Conservation (phyloP, 2,113 vertebrate species). For the Penelope pileata region DNA sequence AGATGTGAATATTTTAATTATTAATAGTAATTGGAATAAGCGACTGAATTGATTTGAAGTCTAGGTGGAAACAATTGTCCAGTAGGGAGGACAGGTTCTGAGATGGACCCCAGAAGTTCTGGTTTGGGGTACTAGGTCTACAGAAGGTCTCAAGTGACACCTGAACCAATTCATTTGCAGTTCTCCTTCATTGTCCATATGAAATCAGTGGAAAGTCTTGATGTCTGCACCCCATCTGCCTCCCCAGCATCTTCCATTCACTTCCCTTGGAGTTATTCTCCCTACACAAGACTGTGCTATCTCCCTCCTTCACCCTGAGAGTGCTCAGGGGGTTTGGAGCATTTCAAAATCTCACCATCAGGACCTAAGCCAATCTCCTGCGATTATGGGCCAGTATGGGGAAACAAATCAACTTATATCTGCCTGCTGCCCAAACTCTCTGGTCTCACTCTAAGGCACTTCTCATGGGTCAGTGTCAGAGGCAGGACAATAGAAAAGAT, state of each 20-base stretch:
- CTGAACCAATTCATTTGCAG: neutral
- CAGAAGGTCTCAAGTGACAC: neutral
- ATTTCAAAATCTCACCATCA: neutral
- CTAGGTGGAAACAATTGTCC: neutral
- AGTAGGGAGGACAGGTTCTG: rapidly evolving
- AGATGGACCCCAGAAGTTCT: neutral
- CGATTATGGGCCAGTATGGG: neutral
- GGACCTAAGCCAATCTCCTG: neutral
- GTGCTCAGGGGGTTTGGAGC: neutral
- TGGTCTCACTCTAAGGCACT: neutral
- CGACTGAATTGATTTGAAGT: rapidly evolving
- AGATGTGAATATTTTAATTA: neutral
- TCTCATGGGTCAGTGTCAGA: neutral
- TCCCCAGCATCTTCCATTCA: neutral
- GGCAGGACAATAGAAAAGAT: neutral
- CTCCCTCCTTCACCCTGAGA: neutral
- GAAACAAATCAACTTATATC: neutral
- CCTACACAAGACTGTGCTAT: neutral
- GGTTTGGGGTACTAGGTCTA: neutral
- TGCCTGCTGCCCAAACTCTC: neutral
- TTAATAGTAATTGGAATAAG: neutral
- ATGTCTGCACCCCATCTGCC: neutral
- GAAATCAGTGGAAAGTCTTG: neutral
- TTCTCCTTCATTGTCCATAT: rapidly evolving
- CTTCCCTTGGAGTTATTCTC: neutral